Conservation (phyloP, 2,113 vertebrate genomes). For the Ivindomyrus marchei region DNA sequence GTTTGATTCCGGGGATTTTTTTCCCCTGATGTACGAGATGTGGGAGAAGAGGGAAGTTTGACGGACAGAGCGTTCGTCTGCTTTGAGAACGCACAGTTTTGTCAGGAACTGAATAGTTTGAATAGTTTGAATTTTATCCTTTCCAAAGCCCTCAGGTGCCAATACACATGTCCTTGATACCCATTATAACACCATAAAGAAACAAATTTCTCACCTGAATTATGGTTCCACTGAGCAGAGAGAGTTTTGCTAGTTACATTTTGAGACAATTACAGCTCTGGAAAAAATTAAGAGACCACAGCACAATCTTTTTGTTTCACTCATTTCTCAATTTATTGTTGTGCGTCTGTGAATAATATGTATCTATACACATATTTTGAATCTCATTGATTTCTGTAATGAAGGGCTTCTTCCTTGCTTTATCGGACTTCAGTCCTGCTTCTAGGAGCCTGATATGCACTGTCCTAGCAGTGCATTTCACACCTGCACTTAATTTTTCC, state of each 20-base stretch:
- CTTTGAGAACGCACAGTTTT: neutral
- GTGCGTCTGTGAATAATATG: too few relatives aligned
- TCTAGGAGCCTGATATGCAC: too few relatives aligned
- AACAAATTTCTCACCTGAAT: neutral
- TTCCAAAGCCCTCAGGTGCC: neutral
- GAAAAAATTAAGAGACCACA: too few relatives aligned
- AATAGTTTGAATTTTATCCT: neutral
- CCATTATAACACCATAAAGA: neutral
- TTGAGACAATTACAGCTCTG: neutral
- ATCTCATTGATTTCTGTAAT: too few relatives aligned
- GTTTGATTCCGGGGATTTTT: neutral
- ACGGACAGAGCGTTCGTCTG: neutral
- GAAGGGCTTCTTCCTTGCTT: too few relatives aligned
- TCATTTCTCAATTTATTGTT: too few relatives aligned
- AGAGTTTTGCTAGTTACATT: neutral
- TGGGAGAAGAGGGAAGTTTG: neutral
- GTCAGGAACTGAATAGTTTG: neutral
- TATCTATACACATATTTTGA: too few relatives aligned
- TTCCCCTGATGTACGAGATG: neutral
- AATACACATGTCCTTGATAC: neutral
- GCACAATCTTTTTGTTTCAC: too few relatives aligned
- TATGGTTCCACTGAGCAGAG: neutral
- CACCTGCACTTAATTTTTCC: too few relatives aligned
- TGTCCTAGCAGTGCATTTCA: too few relatives aligned
- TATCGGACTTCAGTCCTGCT: too few relatives aligned